Evolutionary conservation across 2,797 vertebrate species (phyloP).

Genomic region (Gastrophryne carolinensis): DNA sequence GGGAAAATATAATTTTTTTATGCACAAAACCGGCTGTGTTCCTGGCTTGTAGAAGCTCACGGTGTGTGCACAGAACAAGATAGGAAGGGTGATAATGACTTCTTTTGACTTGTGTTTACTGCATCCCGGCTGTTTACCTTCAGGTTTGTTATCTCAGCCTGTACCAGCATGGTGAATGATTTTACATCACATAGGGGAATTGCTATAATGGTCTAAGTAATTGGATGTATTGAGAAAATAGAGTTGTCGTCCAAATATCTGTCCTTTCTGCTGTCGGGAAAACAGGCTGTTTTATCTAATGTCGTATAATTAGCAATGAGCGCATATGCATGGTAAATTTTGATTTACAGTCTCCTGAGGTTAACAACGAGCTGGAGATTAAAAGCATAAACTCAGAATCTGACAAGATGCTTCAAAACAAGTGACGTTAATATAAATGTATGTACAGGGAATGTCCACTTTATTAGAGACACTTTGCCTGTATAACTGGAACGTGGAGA

Average conservation of each 20-base stretch:
- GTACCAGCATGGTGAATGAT: slow-evolving; percentile 7
- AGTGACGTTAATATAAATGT: not conserved
- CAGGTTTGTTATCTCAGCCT: not conserved
- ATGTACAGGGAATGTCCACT: no score
- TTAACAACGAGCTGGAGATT: slow-evolving; percentile 26
- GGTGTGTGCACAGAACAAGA: not conserved
- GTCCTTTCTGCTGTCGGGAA: slow-evolving; percentile 31
- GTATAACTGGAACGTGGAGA: no score
- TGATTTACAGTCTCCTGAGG: slow-evolving; percentile 23
- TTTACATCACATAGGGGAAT: slow-evolving; percentile 38
- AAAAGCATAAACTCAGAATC: not conserved
- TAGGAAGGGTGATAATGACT: not conserved
- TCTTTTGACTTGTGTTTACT: not conserved
- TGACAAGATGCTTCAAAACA: not conserved
- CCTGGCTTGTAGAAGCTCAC: not conserved
- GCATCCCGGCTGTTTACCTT: not conserved
- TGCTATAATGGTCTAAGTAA: slow-evolving; percentile 42
- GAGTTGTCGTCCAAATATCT: slow-evolving; percentile 33
- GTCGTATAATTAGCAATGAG: slow-evolving; percentile 32
- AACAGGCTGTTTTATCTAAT: slow-evolving; percentile 33
- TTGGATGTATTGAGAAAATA: slow-evolving; percentile 47
- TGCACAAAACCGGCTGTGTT: no score
- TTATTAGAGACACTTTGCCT: no score
- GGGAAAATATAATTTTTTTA: no score
- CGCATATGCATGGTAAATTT: slow-evolving; percentile 25